Evolutionary conservation across 2,113 vertebrate genomes (phyloP).

Genomic region (Shinisaurus crocodilurus): DNA sequence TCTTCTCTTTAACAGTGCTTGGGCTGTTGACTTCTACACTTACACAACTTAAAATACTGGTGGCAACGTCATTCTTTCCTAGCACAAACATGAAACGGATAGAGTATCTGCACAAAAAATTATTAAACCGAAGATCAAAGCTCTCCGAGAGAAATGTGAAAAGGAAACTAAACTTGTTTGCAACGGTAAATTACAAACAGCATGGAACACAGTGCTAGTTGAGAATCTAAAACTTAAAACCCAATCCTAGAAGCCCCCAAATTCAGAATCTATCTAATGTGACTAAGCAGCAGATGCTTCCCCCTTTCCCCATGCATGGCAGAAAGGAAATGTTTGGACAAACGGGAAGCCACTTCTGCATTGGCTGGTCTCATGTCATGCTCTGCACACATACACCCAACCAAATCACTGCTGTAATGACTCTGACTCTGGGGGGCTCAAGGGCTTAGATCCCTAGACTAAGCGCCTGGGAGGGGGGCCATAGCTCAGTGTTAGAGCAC

Average conservation of each 20-base stretch:
- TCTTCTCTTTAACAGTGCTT: conserved; percentile 80
- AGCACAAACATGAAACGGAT: conserved; percentile 74
- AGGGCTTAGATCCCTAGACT: neutral
- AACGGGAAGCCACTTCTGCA: neutral
- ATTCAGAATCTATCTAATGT: neutral
- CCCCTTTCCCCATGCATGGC: neutral
- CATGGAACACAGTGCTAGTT: neutral
- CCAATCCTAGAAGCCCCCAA: neutral
- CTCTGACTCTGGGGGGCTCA: neutral
- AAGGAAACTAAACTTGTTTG: conserved; percentile 45
- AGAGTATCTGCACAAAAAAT: conserved; percentile 83
- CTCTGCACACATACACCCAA: too few relatives aligned
- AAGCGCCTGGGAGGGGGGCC: too few relatives aligned
- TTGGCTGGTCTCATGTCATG: too few relatives aligned
- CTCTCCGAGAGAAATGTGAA: conserved; percentile 38
- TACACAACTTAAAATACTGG: conserved; percentile 85
- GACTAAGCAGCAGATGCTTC: neutral
- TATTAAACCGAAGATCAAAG: conserved; percentile 83
- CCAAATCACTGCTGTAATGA: too few relatives aligned
- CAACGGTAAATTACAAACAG: conserved; percentile 76
- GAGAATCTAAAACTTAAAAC: neutral
- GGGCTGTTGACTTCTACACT: conserved; percentile 83
- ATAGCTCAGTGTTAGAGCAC: too few relatives aligned
- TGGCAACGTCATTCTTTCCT: conserved; percentile 85
- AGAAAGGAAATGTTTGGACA: neutral